phyloP scores from a whole-genome alignment of 2,888 invertebrate species.

The Cerceris rybyensis region DNA sequence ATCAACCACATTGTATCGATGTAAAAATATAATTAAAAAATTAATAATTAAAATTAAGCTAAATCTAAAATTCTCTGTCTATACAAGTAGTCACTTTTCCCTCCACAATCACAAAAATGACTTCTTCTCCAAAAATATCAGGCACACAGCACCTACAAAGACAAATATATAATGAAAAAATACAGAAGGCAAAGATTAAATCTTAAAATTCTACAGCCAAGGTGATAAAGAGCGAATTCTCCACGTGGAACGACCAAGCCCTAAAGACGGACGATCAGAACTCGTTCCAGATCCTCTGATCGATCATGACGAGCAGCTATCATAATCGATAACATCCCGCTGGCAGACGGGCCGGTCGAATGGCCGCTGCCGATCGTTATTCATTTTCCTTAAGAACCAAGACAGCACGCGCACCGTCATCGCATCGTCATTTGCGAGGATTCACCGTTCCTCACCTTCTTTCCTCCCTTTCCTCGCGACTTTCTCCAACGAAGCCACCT shows the following conservation, averaged over 20 bases:
- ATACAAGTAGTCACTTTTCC: too few species aligned
- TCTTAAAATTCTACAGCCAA: background rate
- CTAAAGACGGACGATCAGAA: constrained; percentile 41
- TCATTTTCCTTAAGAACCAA: constrained; percentile 69
- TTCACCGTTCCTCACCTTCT: constrained; percentile 41
- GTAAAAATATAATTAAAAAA: too few species aligned
- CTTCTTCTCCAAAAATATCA: too few species aligned
- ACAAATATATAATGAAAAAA: too few species aligned
- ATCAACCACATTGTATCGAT: too few species aligned
- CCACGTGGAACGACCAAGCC: background rate
- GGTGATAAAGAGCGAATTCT: background rate
- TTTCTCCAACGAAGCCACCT: background rate
- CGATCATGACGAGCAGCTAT: constrained; percentile 70
- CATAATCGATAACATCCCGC: constrained; percentile 73
- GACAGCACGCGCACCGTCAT: constrained; percentile 74
- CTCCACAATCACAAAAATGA: too few species aligned
- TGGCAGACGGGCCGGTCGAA: constrained; percentile 60
- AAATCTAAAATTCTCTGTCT: too few species aligned
- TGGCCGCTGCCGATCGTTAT: constrained; percentile 69
- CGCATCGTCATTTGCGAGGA: constrained; percentile 74
- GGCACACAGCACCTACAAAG: too few species aligned
- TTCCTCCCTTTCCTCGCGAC: constrained; percentile 32
- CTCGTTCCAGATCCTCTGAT: constrained; percentile 62
- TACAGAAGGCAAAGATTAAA: too few species aligned
- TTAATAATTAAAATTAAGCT: too few species aligned